Conservation (phyloP, 2,888 invertebrate species). For the Lordiphosa andalusiaca region DNA sequence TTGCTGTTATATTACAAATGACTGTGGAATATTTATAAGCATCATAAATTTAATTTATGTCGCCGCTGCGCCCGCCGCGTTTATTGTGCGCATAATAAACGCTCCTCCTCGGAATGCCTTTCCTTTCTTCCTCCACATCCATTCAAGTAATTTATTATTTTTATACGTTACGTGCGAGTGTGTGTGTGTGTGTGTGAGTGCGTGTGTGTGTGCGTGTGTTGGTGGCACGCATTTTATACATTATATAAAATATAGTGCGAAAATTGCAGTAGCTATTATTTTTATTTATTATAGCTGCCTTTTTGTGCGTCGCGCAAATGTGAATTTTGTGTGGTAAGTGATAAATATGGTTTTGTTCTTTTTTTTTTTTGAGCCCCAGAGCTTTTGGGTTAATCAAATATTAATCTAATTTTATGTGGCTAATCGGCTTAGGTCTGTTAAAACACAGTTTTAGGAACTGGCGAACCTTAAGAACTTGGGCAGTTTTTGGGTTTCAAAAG, state of each 20-base stretch:
- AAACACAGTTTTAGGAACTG: too few relatives aligned
- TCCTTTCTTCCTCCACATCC: constrained; percentile 28
- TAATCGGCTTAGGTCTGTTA: too few relatives aligned
- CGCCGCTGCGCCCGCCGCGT: constrained; percentile 61
- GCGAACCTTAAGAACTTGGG: too few relatives aligned
- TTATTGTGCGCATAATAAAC: constrained; percentile 77
- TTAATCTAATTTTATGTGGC: too few relatives aligned
- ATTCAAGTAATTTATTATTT: constrained; percentile 68
- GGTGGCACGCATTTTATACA: constrained; percentile 69
- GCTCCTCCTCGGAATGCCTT: constrained; percentile 29
- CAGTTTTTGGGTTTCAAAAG: too few relatives aligned
- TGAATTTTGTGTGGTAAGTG: constrained; percentile 50
- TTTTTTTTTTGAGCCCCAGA: constrained; percentile 1
- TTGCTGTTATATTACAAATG: constrained; percentile 72
- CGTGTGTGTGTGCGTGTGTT: constrained; percentile 25
- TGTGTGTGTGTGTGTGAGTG: constrained; percentile 29
- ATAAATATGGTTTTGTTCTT: constrained; percentile 41
- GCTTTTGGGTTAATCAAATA: not conserved
- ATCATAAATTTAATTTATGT: constrained; percentile 68
- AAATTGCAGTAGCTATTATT: constrained; percentile 56
- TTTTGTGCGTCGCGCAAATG: constrained; percentile 4
- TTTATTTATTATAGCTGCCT: constrained; percentile 32
- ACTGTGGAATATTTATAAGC: constrained; percentile 78
- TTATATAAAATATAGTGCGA: constrained; percentile 71
- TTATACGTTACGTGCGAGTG: constrained; percentile 56